Base-by-base conservation (phyloP, 1,140 invertebrate genomes). In the Helicoverpa zea region DNA sequence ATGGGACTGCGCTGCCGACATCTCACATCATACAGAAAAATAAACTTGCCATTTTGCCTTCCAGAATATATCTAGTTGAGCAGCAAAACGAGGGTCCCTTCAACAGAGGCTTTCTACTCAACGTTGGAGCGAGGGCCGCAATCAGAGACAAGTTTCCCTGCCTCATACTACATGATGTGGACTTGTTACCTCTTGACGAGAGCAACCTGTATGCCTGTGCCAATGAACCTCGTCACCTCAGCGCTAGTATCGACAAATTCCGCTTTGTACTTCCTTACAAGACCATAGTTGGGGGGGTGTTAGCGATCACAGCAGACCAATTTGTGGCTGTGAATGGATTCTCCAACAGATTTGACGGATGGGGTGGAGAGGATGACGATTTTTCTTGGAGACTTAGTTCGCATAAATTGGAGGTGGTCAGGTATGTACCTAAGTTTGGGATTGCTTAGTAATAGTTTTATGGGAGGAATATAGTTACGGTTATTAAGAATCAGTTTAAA, bases 111-210 rank as follows among this genome's bases (percentile, higher is more conserved):
- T 13, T 89, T 89, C 96, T 99, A 2, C 98, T 99, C 88, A 99
- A 99, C 91, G 97, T 99, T 77, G 99, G 98, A 0, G 99, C 98
- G 68, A 95, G 96, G 14, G 97, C 98, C 85, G 98, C 98, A 0
- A 96, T 97, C 9, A 96, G 96, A 56, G 93, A 96, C 56, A 96
- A 96, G 75, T 98, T 97, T 94, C 96, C 98, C 9, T 99, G 99
- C 90, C 97, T 99, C 52, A 97, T 99, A 63, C 98, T 99, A 87
- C 99, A 99, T 90, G 99, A 99, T 89, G 98, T 99, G 52, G 99
- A 99, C 96, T 95, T 99, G n/a, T 96, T 99, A 80, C 99, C 99
- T 0, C 96, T 99, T 82, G 98, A 98, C 94, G 96, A 96, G 63
- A 96, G 97, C 12, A 99, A 99, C 95, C 96, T 99, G 64, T 99